Evolutionary conservation across 1,140 invertebrate genomes (phyloP), one percentile per base, ranked within the genome.

Genomic region (Drosophila gunungcola): DNA sequence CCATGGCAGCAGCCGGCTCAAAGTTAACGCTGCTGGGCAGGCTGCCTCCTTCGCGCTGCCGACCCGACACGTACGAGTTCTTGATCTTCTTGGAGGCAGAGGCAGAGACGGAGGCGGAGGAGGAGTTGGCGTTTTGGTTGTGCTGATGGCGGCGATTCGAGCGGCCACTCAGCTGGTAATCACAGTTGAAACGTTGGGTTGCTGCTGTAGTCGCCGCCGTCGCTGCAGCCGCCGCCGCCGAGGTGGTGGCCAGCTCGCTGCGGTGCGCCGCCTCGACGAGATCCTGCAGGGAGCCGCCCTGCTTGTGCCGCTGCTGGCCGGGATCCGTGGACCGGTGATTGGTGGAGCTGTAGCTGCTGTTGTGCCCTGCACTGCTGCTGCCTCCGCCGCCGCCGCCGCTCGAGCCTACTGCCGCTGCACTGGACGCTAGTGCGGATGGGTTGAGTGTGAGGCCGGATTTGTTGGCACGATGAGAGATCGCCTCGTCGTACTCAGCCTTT

Each of bases 11-110:
- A 2, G 58, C 5, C 4, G 58, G 16, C 38, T 90, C 93, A 29
- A 94, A 92, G 79, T 95, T 94, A 45, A 95, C 94, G 91, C 94
- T 94, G 13, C 93, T 94, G 0, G 94, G 94, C 61, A 95, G 90
- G 25, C 94, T 94, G 64, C 95, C 95, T 54, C 95, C 95, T 93
- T 95, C 95, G 12, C 94, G 93, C 84, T 95, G 95, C 55, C 95
- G 93, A 6, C 95, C 94, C 57, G 95, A 95, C 1, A 94, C 94
- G 7, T 78, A 82, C 48, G 90, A 80, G 41, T 74, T 80, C 43
- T 46, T 74, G 52, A 64, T 82, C 60, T 43, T 81, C 38, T 60
- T 82, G 48, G 49, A 80, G 36, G 48, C 52, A 36, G 49, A 80
- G 36, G 48, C 52, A 36, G 78, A 81, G 29, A 62, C 27, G 29